Evolutionary conservation across 2,113 vertebrate species (phyloP), one percentile per base, ranked within the genome.

Genomic region (Eublepharis macularius): DNA sequence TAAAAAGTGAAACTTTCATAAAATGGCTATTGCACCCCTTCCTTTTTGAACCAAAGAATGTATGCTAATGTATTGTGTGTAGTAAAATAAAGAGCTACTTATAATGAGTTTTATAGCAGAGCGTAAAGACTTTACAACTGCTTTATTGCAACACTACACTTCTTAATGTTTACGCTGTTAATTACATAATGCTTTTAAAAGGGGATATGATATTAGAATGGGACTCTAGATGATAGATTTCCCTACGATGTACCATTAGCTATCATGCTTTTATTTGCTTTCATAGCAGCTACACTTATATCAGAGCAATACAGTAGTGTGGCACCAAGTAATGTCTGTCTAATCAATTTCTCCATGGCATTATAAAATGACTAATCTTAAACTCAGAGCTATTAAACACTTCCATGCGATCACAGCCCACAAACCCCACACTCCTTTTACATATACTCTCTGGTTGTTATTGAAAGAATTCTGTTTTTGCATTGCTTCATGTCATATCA

Each of bases 121-220:
- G 41, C 51, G 86, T 51, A 49, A 86, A 43, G 0, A 73, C 63
- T 57, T 81, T 86, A 49, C 17, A 84, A 80, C 10, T 14, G 32
- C 80, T 90, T 68, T 11, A 82, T 91, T 88, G 41, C 26, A 80
- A 60, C 17, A 36, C 21, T 81, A 5, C 81, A 43, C 1, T 86
- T 84, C 72, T 4, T 83, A 78, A 85, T 90, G n/a, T 75, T 88
- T 74, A 69, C 39, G 10, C 68, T 80, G 34, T 41, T 86, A 90
- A 49, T 82, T 92, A 19, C 3, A n/a, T 47, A 89, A 79, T 78
- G 17, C 1, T 78, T 87, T 90, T 90, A 74, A 47, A 88, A 80
- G 84, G n/a, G 54, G n/a, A 26, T 11, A 49, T 60, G 19, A 83
- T 90, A 86, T 91, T 43, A 75, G 6, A 54, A 8, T 79, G 26